Evolutionary conservation across 2,888 invertebrate genomes (phyloP).

Genomic region (Pocota personata): DNA sequence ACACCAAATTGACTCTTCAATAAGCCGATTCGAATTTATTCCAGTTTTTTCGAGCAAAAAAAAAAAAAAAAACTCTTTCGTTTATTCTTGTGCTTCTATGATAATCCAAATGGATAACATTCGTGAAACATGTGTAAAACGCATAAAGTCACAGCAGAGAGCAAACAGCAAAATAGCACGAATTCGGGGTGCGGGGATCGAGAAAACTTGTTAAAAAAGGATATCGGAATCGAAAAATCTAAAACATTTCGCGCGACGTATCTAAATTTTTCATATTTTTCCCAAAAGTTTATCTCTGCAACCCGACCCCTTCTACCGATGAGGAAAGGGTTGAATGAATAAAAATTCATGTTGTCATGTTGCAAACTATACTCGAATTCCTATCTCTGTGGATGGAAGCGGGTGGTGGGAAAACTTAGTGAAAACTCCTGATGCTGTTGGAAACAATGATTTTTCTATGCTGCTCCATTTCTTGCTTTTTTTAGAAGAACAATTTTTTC

Average conservation of each 20-base stretch:
- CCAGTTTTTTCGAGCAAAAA: not conserved
- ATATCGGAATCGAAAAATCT: slow-evolving; percentile 20
- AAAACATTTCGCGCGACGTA: slow-evolving; percentile 48
- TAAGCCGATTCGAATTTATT: slow-evolving; percentile 46
- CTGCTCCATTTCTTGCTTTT: not conserved
- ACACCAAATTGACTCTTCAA: slow-evolving; percentile 62
- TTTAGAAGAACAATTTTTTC: slow-evolving; percentile 21
- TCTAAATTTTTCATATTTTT: slow-evolving; percentile 61
- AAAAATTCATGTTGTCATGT: slow-evolving; percentile 60
- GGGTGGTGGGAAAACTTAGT: not conserved
- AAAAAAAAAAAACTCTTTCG: not conserved
- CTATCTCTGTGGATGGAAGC: not conserved
- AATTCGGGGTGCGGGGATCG: not conserved
- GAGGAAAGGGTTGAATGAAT: slow-evolving; percentile 50
- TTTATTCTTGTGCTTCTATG: slow-evolving; percentile 16
- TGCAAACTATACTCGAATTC: slow-evolving; percentile 63
- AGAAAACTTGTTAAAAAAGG: slow-evolving; percentile 19
- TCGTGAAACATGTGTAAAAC: slow-evolving; percentile 61
- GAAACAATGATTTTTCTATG: slow-evolving; percentile 50
- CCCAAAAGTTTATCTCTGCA: slow-evolving; percentile 24
- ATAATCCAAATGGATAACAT: slow-evolving; percentile 58
- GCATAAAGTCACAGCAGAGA: slow-evolving; percentile 40
- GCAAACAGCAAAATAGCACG: not conserved
- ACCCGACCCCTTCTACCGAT: not conserved
- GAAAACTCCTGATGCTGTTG: slow-evolving; percentile 22